Evolutionary conservation across 2,113 vertebrate species (phyloP).

Genomic region (Elgaria multicarinata): DNA sequence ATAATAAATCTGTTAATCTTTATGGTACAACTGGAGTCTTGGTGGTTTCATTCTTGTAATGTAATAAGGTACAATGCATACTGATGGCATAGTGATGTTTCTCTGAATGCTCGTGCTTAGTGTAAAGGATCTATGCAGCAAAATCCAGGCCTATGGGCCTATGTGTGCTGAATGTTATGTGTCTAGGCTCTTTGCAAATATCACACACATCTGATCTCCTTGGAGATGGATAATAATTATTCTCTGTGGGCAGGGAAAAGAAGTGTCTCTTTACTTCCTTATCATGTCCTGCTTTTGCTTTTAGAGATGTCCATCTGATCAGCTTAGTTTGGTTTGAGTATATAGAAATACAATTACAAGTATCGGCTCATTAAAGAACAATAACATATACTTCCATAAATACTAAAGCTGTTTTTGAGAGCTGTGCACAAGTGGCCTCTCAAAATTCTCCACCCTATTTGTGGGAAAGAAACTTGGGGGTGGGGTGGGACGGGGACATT

Average conservation of each 20-base stretch:
- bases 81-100: neutral
- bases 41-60: neutral
- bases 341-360: neutral
- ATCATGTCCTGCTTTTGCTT: neutral
- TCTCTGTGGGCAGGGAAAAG: neutral
- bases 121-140: neutral
- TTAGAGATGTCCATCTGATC: neutral
- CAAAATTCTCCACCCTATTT: no score
- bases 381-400: accelerated
- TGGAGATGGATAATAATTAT: neutral
- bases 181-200: neutral
- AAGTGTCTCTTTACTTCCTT: neutral
- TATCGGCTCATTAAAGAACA: neutral
- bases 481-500: no score
- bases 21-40: no score
- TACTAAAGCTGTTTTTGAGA: neutral
- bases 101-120: neutral
- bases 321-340: neutral
- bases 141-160: neutral
- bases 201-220: neutral
- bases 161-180: neutral
- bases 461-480: no score
- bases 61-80: neutral
- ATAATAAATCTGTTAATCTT: no score
- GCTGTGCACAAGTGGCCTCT: no score